Percentiles rank a stretch among this genome's conserved stretches.
Evolutionary conservation across 1,140 invertebrate genomes (phyloP).

Genomic region (Temnothorax longispinosus): DNA sequence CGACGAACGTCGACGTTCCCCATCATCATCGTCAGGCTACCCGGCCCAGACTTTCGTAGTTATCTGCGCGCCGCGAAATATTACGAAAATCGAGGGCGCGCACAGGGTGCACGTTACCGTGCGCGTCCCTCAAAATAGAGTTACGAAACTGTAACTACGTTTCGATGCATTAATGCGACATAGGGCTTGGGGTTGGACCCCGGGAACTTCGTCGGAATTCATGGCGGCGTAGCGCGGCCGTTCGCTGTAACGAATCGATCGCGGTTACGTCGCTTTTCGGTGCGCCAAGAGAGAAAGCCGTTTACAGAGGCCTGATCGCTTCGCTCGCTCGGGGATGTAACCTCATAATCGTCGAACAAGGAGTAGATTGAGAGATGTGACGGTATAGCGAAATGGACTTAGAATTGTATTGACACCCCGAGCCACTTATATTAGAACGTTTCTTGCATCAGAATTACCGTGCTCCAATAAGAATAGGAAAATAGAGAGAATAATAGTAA

Average conservation of each 20-base stretch:
- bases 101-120: slow-evolving; percentile 63
- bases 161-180: slow-evolving; percentile 83
- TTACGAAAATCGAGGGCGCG: slow-evolving; percentile 72
- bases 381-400: neutral
- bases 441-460: neutral
- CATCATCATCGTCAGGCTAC: slow-evolving; percentile 17
- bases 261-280: slow-evolving; percentile 75
- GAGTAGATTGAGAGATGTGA: neutral
- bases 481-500: neutral
- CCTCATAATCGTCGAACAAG: slow-evolving; percentile 33
- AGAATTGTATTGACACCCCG: neutral
- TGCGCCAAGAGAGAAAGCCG: slow-evolving; percentile 34
- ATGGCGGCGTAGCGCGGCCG: slow-evolving; percentile 38
- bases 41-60: neutral
- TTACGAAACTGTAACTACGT: slow-evolving; percentile 85
- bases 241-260: slow-evolving; percentile 76
- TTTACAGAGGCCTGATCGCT: slow-evolving; percentile 25
- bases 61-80: slow-evolving; percentile 74
- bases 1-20: slow-evolving; percentile 67
- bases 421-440: neutral
- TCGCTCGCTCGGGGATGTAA: neutral
- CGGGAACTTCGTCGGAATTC: slow-evolving; percentile 68
- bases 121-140: slow-evolving; percentile 82
- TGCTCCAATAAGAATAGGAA: neutral
- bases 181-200: slow-evolving; percentile 71